These are phyloP conservation scores for Polyommatus iphigenia DNA, from an alignment of 2,888 invertebrate species.

Conservation along the genomic window DNA sequence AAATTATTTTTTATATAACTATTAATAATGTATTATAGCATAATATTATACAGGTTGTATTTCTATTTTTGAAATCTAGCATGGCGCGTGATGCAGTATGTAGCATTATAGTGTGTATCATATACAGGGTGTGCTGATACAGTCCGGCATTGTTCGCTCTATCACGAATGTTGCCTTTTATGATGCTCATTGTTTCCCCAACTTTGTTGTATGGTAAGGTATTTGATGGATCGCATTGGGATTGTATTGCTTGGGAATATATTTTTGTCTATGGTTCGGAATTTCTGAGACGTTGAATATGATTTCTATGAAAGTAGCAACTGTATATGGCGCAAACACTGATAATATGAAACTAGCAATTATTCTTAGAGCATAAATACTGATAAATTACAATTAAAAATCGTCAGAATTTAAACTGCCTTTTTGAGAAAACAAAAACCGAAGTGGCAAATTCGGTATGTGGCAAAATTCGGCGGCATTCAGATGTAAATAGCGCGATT, in stretches of 20 bases:
- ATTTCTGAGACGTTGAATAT: neutral
- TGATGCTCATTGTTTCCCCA: conserved; percentile 23
- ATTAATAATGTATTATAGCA: too few species aligned
- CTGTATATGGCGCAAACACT: too few species aligned
- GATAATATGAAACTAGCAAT: too few species aligned
- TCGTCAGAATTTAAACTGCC: neutral
- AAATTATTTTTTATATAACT: too few species aligned
- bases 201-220: conserved; percentile 19
- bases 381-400: too few species aligned
- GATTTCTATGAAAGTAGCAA: neutral
- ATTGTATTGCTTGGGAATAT: conserved; percentile 6
- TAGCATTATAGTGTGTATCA: neutral
- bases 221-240: conserved; percentile 9
- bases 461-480: conserved; percentile 41
- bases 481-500: conserved; percentile 58
- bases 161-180: conserved; percentile 27
- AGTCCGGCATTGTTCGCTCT: conserved; percentile 14
- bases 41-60: too few species aligned
- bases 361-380: too few species aligned
- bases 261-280: neutral
- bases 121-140: conserved; percentile 1
- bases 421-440: neutral
- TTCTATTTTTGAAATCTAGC: too few species aligned
- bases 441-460: neutral
- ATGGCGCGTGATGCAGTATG: neutral